Evolutionary conservation across 2,888 invertebrate species (phyloP).

Genomic region (Thymelicus sylvestris): DNA sequence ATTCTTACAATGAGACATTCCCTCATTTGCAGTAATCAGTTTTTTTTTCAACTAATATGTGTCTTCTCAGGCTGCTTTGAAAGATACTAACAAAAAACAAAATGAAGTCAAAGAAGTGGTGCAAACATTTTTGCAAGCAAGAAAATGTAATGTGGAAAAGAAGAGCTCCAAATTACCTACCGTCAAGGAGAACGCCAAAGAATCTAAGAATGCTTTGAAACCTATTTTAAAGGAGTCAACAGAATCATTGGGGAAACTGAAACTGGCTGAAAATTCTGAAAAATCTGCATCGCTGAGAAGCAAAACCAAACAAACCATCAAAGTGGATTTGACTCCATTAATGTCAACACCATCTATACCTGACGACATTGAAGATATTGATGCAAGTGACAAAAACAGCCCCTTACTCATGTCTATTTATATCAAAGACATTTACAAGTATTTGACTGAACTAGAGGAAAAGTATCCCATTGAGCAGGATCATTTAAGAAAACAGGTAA

Average conservation of each 20-base stretch:
- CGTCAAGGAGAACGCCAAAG: slow-evolving; percentile 55
- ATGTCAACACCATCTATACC: slow-evolving; percentile 57
- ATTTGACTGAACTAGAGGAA: slow-evolving; percentile 90
- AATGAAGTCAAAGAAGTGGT: slow-evolving; percentile 60
- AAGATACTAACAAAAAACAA: slow-evolving; percentile 61
- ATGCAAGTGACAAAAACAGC: slow-evolving; percentile 89
- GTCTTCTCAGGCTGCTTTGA: slow-evolving; percentile 60
- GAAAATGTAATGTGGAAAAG: slow-evolving; percentile 60
- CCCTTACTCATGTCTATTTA: slow-evolving; percentile 93
- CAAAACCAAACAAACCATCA: slow-evolving; percentile 41
- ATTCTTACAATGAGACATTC: not conserved
- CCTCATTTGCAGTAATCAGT: not conserved
- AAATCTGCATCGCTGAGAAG: slow-evolving; percentile 7
- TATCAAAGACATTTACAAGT: slow-evolving; percentile 94
- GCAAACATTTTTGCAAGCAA: slow-evolving; percentile 54
- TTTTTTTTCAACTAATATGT: too few relatives aligned
- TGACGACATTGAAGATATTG: slow-evolving; percentile 88
- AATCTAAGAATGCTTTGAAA: slow-evolving; percentile 57
- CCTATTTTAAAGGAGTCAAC: slow-evolving; percentile 65
- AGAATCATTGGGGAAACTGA: slow-evolving; percentile 69
- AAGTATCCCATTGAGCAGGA: slow-evolving; percentile 86
- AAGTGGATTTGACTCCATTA: slow-evolving; percentile 3
- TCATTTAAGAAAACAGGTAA: slow-evolving; percentile 87
- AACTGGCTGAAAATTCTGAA: slow-evolving; percentile 52
- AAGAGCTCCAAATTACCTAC: slow-evolving; percentile 57